phyloP scores from a whole-genome alignment of 1,140 invertebrate genomes.

The Solen grandis region DNA sequence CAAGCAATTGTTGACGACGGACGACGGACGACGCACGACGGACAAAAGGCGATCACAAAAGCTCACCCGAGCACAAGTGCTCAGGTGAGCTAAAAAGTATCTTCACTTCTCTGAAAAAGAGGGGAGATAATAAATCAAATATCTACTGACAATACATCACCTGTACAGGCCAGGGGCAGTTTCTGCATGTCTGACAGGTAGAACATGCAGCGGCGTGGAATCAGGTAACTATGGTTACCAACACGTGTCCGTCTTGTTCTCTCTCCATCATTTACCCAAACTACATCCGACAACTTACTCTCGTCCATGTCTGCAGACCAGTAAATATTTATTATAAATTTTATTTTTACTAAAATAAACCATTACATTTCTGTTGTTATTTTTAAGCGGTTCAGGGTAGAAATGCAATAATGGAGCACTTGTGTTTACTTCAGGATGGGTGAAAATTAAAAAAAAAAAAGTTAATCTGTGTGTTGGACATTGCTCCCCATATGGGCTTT shows the following conservation, averaged over 20 bases:
- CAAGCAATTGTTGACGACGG: no score
- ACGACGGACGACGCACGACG: no score
- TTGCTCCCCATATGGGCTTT: no score
- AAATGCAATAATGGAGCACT: no score
- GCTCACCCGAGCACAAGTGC: no score
- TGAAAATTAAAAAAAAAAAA: no score
- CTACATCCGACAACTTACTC: not conserved
- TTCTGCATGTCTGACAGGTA: conserved; percentile 59
- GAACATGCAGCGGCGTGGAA: conserved; percentile 62
- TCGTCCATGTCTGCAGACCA: not conserved
- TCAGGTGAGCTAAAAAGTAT: no score
- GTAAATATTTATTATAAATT: no score
- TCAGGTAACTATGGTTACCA: conserved; percentile 48
- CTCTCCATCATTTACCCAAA: conserved; percentile 34
- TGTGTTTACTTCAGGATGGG: no score
- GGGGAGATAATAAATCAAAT: not conserved
- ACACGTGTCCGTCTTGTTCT: conserved; percentile 19
- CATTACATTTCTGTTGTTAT: not conserved
- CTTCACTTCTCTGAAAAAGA: not conserved
- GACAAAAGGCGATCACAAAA: no score
- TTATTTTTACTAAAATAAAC: not conserved
- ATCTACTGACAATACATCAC: not conserved
- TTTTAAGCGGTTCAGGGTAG: not conserved
- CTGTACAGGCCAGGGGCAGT: conserved; percentile 4
- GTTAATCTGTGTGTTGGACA: no score